These are phyloP conservation scores for Parus major DNA, from an alignment of 2,113 vertebrate genomes.

Conservation along the genomic window DNA sequence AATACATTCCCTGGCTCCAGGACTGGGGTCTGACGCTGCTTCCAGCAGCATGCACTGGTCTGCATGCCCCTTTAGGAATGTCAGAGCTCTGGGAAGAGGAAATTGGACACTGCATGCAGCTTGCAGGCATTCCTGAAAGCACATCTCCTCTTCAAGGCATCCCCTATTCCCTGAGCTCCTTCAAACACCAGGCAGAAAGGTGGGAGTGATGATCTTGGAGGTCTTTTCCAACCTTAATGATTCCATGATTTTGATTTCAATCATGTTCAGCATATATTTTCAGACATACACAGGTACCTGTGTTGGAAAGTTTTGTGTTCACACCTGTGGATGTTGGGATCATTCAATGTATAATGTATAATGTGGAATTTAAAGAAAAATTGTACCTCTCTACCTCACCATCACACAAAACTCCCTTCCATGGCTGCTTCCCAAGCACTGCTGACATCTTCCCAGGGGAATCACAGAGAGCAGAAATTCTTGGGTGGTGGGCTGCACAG, in stretches of 20 bases:
- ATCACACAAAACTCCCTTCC: neutral
- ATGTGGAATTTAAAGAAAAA: neutral
- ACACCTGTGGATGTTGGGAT: fast-evolving
- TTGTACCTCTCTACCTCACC: neutral
- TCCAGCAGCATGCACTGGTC: neutral
- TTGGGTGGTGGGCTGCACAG: neutral
- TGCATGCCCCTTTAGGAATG: neutral
- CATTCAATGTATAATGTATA: neutral
- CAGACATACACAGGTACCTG: fast-evolving
- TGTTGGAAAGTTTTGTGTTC: neutral
- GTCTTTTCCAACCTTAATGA: fast-evolving
- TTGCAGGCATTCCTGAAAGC: neutral
- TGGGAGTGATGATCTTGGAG: neutral
- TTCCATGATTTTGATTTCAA: neutral
- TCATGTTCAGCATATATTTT: fast-evolving
- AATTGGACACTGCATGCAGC: neutral
- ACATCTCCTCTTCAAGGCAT: neutral
- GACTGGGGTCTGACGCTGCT: neutral
- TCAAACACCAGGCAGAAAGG: neutral
- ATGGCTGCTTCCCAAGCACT: neutral
- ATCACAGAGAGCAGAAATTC: neutral
- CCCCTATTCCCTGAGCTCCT: neutral
- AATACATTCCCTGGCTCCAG: neutral
- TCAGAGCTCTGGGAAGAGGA: neutral
- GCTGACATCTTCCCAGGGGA: neutral